Conservation (phyloP, 2,888 invertebrate species). For the Nebria salina region DNA sequence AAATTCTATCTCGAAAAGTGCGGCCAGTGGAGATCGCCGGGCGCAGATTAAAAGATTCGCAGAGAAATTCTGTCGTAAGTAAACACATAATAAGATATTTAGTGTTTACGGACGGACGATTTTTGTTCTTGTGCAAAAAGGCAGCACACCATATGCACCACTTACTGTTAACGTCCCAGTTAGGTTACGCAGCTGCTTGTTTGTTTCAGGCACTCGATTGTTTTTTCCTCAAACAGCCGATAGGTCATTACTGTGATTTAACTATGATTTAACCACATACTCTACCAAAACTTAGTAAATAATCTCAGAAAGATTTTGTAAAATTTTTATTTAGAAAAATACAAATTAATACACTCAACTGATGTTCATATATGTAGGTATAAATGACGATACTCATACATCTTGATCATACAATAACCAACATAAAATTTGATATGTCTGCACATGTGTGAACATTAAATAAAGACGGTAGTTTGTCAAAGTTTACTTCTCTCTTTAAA, state of each 20-base stretch:
- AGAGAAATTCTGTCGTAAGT: slow-evolving; percentile 54
- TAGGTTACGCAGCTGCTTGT: neutral
- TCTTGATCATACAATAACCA: too few relatives aligned
- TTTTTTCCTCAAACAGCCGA: neutral
- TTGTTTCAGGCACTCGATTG: neutral
- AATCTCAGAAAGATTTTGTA: too few relatives aligned
- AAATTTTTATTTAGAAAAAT: too few relatives aligned
- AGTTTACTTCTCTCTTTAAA: neutral
- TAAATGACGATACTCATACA: too few relatives aligned
- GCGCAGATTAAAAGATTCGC: slow-evolving; percentile 57
- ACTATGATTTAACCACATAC: neutral
- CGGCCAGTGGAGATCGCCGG: slow-evolving; percentile 57
- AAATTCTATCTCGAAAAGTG: slow-evolving; percentile 56
- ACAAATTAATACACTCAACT: too few relatives aligned
- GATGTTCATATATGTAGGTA: too few relatives aligned
- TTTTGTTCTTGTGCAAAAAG: slow-evolving; percentile 9
- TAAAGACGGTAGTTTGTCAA: neutral
- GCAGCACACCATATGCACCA: neutral
- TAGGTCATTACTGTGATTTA: neutral
- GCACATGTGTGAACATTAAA: neutral
- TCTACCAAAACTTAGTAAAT: too few relatives aligned
- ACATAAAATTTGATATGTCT: neutral
- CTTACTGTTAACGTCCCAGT: slow-evolving; percentile 3
- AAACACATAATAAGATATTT: slow-evolving; percentile 56
- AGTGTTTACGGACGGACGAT: slow-evolving; percentile 52